Conservation (phyloP, 2,113 vertebrate genomes). For the Zosterops hypoxanthus region DNA sequence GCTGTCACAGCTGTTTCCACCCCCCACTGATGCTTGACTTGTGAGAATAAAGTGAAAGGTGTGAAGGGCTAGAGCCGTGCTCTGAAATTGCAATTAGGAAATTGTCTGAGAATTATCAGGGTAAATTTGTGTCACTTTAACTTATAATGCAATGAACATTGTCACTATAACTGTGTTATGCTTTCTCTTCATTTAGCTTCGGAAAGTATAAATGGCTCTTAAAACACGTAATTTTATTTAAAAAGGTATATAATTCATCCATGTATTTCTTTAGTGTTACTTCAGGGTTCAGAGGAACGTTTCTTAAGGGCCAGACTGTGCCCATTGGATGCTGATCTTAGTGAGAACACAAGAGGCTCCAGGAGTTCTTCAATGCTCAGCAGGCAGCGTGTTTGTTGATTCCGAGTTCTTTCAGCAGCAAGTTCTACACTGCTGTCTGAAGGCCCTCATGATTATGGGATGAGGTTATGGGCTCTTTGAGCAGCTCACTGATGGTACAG, state of each 20-base stretch:
- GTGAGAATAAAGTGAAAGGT: not conserved
- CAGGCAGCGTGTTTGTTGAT: fast-evolving
- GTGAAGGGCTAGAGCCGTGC: not conserved
- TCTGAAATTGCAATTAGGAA: not conserved
- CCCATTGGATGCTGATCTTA: not conserved
- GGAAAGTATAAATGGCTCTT: not conserved
- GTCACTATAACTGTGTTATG: not conserved
- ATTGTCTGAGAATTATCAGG: not conserved
- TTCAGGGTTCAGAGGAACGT: not conserved
- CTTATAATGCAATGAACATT: not conserved
- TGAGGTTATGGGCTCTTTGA: not conserved
- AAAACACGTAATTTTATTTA: not conserved
- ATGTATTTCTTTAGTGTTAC: not conserved
- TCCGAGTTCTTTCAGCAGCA: not conserved
- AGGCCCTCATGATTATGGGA: not conserved
- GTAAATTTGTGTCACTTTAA: not conserved
- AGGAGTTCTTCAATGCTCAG: not conserved
- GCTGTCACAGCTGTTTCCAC: not conserved
- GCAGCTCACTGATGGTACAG: not conserved
- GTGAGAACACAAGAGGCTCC: not conserved
- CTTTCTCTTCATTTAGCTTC: not conserved
- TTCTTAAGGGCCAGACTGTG: not conserved
- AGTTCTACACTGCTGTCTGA: not conserved
- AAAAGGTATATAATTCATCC: not conserved
- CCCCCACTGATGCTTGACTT: not conserved